Base-by-base conservation (phyloP, 2,797 vertebrate genomes). In the Poecile montanus region DNA sequence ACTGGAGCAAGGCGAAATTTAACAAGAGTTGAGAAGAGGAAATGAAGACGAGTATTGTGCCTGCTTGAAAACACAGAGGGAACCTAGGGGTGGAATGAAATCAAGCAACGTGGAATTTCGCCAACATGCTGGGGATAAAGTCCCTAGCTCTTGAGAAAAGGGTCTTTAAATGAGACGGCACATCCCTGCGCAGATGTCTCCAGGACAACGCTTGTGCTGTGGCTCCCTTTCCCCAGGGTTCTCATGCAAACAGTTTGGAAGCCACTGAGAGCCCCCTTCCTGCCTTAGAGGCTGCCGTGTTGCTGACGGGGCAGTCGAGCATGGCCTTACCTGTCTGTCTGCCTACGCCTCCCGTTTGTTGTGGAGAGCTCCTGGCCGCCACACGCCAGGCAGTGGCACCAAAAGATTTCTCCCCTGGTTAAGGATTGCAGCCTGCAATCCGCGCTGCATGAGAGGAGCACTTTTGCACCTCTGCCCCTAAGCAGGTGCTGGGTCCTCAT, bases 61-160 rank as follows among this genome's bases (percentile, higher is more conserved):
- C 89, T 0, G 0, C 40, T 71, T 38, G 2, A 12, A 70, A 88
- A 78, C 73, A 92, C 48, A 91, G 94, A 83, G 44, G 36, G 40
- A 94, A 89, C 62, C 76, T 56, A 83, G 73, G 84, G 67, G 78
- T 19, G 11, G 50, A 81, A 85, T 40, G 87, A 89, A 95, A 91
- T 77, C 81, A 72, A 91, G 57, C 54, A 79, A 79, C 0, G 0
- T 62, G 65, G 75, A 89, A 80, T 85, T 89, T 80, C 2, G 12
- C 73, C 29, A 63, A 65, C 48, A 7, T 0, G 1, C 50, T 54
- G 72, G 48, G 50, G 47, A 82, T 88, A 57, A 91, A 13, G 2
- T 47, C 45, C 62, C 38, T 23, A 48, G 61, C 44, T 88, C 76
- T 88, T 62, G 48, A 66, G 79, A 88, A 89, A 66, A 76, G 13